Evolutionary conservation across 2,797 vertebrate genomes (phyloP), one percentile per base, ranked within the genome.

Genomic region (Aratinga solstitialis): DNA sequence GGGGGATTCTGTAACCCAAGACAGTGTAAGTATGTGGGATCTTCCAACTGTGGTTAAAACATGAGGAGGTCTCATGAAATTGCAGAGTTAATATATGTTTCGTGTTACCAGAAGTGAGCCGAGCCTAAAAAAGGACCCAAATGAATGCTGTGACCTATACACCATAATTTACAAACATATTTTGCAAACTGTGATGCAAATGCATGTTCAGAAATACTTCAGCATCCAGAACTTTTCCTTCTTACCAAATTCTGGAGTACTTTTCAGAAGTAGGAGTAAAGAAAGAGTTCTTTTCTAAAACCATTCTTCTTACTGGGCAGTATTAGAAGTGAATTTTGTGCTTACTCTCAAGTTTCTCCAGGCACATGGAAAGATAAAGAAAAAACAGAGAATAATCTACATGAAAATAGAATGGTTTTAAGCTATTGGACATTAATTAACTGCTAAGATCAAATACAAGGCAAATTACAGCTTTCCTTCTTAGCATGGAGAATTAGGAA

Each of bases 1-100:
- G 58, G 20, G 72, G 51, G 96, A 88, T 92, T 98, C 40, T 87
- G 94, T 58, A 97, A 98, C 87, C 98, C 98, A 24, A 97, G 96
- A 56, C 96, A 97, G 51, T 98, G 98, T 98, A 95, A 97, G 98
- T 95, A 75, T 47, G 1, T 3, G 54, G 50, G 38, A n/a, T 74
- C 17, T 90, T 77, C 53, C 29, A n/a, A 8, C 1, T 61, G n/a
- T 59, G 74, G 36, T 82, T 79, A 45, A 85, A 87, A 20, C 62
- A 48, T 0, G 42, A 38, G 15, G 54, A 81, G 11, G 30, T 53
- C 56, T 53, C 32, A n/a, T 5, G 19, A 71, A n/a, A 30, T 17
- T 80, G 11, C 43, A 13, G 8, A 27, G 18, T 53, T 76, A 50
- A 76, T 51, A 9, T 38, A 3, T 13, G 2, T 50, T 62, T 86